A percentile compares a stretch with the other conserved stretches of the same genome.
These are phyloP conservation scores for Drosophila barbarae DNA, from an alignment of 2,888 invertebrate genomes.

Conservation along the genomic window DNA sequence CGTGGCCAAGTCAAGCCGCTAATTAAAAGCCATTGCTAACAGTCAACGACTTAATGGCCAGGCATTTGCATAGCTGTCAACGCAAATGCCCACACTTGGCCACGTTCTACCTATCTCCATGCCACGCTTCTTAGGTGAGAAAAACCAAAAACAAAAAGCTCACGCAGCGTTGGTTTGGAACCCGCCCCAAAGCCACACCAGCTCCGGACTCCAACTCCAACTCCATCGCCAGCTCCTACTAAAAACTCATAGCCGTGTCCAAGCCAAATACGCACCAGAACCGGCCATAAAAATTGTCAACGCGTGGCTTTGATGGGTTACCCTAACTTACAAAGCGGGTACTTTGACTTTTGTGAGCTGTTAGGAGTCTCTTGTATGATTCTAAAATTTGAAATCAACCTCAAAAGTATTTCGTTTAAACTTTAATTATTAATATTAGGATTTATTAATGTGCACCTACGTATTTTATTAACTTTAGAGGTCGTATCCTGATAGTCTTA, in stretches of 20 bases:
- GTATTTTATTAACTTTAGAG: neutral
- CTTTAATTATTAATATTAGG: neutral
- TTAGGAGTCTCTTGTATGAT: neutral
- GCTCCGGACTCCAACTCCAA: slow-evolving; percentile 5
- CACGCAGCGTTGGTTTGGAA: slow-evolving; percentile 20
- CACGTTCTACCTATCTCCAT: slow-evolving; percentile 33
- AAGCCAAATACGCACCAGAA: slow-evolving; percentile 65
- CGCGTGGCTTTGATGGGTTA: slow-evolving; percentile 50
- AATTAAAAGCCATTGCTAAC: slow-evolving; percentile 73
- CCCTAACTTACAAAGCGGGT: neutral
- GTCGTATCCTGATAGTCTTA: too few relatives aligned
- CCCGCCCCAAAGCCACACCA: slow-evolving; percentile 11
- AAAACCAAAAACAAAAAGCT: slow-evolving; percentile 47
- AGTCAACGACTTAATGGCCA: slow-evolving; percentile 72
- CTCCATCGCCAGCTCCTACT: slow-evolving; percentile 19
- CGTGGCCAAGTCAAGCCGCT: slow-evolving; percentile 50
- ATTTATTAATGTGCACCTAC: neutral
- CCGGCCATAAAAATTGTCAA: slow-evolving; percentile 70
- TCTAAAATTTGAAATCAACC: neutral
- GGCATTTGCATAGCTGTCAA: slow-evolving; percentile 72
- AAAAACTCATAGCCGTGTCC: slow-evolving; percentile 24
- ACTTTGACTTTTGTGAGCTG: neutral
- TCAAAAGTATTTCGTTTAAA: too few relatives aligned
- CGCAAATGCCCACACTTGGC: slow-evolving; percentile 72
- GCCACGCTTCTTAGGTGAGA: slow-evolving; percentile 26